Conservation (phyloP, 2,113 vertebrate species). For the Tupaia chinensis region DNA sequence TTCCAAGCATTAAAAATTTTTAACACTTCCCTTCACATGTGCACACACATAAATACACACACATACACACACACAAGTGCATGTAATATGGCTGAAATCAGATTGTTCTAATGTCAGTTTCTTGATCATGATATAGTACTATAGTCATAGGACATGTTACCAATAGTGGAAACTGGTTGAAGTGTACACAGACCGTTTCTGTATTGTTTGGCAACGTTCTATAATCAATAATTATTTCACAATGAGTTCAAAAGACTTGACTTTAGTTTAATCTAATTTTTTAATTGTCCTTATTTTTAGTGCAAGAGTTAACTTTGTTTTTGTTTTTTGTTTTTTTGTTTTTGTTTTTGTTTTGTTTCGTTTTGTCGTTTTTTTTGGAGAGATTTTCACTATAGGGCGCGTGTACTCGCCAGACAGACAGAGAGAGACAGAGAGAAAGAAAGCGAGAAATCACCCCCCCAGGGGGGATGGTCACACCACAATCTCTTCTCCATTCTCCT, state of each 20-base stretch:
- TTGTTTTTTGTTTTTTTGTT: no score
- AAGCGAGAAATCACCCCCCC: no score
- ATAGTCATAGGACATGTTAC: accelerated
- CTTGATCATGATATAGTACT: background rate
- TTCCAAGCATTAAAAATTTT: background rate
- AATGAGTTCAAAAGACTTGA: background rate
- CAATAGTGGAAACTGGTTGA: background rate
- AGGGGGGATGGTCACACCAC: no score
- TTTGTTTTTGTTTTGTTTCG: no score
- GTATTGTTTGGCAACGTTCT: background rate
- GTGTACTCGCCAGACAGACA: no score
- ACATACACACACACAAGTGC: background rate
- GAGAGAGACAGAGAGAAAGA: no score
- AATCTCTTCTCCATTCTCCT: no score
- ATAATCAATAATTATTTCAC: background rate
- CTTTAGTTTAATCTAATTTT: background rate
- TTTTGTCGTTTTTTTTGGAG: no score
- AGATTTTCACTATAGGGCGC: no score
- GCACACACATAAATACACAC: background rate
- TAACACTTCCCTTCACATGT: background rate
- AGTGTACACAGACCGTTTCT: background rate
- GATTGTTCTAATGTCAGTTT: background rate
- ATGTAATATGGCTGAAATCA: background rate
- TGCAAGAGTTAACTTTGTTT: background rate
- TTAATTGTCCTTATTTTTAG: background rate